A percentile compares a stretch with the other conserved stretches of the same genome.
Evolutionary conservation across 1,140 invertebrate genomes (phyloP).

Genomic region (Drosophila insularis): DNA sequence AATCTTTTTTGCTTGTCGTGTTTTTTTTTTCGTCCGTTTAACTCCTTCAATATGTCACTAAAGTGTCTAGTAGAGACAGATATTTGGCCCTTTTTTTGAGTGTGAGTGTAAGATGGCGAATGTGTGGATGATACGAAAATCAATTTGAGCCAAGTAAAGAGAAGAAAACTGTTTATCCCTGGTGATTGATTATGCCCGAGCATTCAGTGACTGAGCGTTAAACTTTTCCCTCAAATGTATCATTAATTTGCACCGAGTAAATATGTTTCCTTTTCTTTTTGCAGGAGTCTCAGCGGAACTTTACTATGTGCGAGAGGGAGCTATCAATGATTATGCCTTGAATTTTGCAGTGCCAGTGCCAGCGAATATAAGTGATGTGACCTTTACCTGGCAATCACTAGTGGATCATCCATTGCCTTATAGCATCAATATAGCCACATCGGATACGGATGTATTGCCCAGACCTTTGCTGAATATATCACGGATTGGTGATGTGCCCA

Average conservation of each 20-base stretch:
- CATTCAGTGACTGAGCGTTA: conserved; percentile 66
- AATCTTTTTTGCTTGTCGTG: conserved; percentile 1
- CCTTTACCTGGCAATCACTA: conserved; percentile 94
- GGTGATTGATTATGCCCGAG: conserved; percentile 75
- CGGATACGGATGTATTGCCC: conserved; percentile 89
- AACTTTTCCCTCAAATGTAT: conserved; percentile 61
- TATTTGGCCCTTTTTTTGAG: conserved; percentile 31
- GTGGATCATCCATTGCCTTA: conserved; percentile 90
- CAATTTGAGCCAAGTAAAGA: conserved; percentile 61
- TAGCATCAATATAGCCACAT: conserved; percentile 89
- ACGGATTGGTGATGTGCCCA: conserved; percentile 89
- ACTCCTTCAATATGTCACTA: conserved; percentile 78
- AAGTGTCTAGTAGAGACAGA: conserved; percentile 67
- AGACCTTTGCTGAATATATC: conserved; percentile 92
- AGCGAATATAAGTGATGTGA: conserved; percentile 90
- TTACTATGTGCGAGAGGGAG: conserved; percentile 93
- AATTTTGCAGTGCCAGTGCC: conserved; percentile 93
- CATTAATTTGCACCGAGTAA: conserved; percentile 59
- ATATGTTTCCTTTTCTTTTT: conserved; percentile 25
- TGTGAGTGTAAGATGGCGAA: background rate
- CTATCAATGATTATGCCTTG: conserved; percentile 92
- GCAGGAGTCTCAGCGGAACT: conserved; percentile 93
- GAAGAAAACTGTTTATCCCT: conserved; percentile 73
- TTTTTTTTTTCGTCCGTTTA: conserved; percentile 46
- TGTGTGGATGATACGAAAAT: conserved; percentile 47